Percentiles rank a stretch among this genome's conserved stretches.
phyloP scores from a whole-genome alignment of 2,113 vertebrate genomes.

The Seriola rivoliana region DNA sequence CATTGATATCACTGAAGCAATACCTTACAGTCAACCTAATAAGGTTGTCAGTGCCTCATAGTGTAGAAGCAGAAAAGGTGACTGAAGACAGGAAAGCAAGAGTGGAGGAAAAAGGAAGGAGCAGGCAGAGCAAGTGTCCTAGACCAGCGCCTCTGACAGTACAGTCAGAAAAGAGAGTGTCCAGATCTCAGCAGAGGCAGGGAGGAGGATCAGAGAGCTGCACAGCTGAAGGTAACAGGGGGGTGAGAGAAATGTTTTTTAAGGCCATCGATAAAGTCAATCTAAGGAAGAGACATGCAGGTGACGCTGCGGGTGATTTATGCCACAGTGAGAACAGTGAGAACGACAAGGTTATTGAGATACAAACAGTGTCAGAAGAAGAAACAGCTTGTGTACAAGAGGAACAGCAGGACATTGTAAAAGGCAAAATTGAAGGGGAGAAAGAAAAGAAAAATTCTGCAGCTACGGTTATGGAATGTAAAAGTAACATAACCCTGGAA shows the following conservation, averaged over 20 bases:
- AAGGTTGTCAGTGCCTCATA: conserved; percentile 70
- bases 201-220: conserved; percentile 46
- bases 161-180: conserved; percentile 46
- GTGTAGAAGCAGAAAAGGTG: conserved; percentile 39
- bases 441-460: conserved; percentile 8
- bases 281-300: conserved; percentile 37
- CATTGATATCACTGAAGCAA: conserved; percentile 76
- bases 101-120: conserved; percentile 37
- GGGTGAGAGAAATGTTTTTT: conserved; percentile 79
- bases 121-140: conserved; percentile 40
- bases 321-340: conserved; percentile 12
- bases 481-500: background rate
- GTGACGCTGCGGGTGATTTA: conserved; percentile 42
- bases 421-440: conserved; percentile 15
- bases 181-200: conserved; percentile 65
- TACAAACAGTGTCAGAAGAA: conserved; percentile 30
- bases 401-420: background rate
- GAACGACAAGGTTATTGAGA: conserved; percentile 55
- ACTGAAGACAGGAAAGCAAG: conserved; percentile 27
- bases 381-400: conserved; percentile 15
- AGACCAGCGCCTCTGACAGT: conserved; percentile 26
- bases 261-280: conserved; percentile 67
- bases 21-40: conserved; percentile 84
- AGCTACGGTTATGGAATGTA: background rate
- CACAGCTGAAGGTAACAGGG: conserved; percentile 71